phyloP scores from a whole-genome alignment of 1,140 invertebrate species.

The Nixonia krombeini region DNA sequence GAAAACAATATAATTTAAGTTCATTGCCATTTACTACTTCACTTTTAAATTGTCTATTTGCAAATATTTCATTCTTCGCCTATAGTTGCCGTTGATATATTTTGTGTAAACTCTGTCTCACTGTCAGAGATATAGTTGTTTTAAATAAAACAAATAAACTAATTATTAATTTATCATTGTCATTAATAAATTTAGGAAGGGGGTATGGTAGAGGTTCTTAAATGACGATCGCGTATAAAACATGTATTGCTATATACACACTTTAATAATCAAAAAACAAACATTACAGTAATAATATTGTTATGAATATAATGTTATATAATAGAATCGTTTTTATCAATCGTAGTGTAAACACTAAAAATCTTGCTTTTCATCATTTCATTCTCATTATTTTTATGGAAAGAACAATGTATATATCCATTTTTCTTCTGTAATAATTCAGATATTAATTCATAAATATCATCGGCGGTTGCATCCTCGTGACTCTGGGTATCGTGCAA shows the following conservation, averaged over 20 bases:
- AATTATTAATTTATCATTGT: no score
- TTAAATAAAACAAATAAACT: no score
- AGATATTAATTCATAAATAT: constrained; percentile 59
- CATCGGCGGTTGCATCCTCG: constrained; percentile 48
- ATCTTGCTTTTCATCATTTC: constrained; percentile 55
- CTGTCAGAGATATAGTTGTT: no score
- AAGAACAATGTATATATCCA: constrained; percentile 57
- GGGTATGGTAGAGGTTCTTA: no score
- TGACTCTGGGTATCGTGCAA: constrained; percentile 26
- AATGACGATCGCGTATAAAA: no score
- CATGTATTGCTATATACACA: constrained; percentile 71
- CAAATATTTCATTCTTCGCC: no score
- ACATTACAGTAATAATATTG: constrained; percentile 72
- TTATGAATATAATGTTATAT: constrained; percentile 69
- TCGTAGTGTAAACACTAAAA: constrained; percentile 70
- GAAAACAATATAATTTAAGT: no score
- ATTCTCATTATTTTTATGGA: constrained; percentile 54
- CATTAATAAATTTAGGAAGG: no score
- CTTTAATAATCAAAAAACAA: constrained; percentile 73
- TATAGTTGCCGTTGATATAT: no score
- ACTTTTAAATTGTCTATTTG: no score
- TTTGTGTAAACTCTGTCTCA: no score
- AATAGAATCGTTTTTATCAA: constrained; percentile 69
- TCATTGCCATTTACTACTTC: no score
- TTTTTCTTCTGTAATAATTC: constrained; percentile 53